A percentile compares a stretch with the other conserved stretches of the same genome.
Conservation (phyloP, 64 coral and sea anemone species). For the Trachythela sp. region DNA sequence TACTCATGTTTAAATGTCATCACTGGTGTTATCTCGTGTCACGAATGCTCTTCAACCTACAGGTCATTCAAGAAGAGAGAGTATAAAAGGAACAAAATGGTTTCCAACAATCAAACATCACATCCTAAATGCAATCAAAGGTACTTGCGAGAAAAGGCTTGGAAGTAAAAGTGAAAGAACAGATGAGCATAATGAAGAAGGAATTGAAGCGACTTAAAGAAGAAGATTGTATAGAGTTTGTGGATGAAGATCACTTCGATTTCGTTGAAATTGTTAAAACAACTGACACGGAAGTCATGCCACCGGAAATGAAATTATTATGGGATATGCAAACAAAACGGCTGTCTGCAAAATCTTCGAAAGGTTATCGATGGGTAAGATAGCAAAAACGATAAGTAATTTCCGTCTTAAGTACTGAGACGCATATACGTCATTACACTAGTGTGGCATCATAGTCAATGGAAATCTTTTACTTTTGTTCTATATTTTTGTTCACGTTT, state of each 20-base stretch:
- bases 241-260: background rate
- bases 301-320: background rate
- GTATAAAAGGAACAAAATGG: background rate
- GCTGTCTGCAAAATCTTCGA: background rate
- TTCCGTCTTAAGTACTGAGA: background rate
- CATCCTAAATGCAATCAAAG: background rate
- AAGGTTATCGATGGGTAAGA: background rate
- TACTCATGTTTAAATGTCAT: background rate
- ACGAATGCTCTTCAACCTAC: background rate
- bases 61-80: background rate
- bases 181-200: background rate
- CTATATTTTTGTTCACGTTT: too few species aligned
- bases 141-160: background rate
- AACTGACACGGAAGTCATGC: background rate
- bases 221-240: background rate
- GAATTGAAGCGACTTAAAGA: background rate
- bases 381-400: background rate
- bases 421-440: background rate
- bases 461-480: too few species aligned
- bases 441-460: too few species aligned
- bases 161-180: background rate
- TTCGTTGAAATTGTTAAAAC: background rate
- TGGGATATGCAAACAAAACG: background rate
- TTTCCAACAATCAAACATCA: background rate
- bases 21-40: background rate